Evolutionary conservation across 23 tunicate species (phyloP), one percentile per base, ranked within the genome.

Genomic region (Ciona savignyi): DNA sequence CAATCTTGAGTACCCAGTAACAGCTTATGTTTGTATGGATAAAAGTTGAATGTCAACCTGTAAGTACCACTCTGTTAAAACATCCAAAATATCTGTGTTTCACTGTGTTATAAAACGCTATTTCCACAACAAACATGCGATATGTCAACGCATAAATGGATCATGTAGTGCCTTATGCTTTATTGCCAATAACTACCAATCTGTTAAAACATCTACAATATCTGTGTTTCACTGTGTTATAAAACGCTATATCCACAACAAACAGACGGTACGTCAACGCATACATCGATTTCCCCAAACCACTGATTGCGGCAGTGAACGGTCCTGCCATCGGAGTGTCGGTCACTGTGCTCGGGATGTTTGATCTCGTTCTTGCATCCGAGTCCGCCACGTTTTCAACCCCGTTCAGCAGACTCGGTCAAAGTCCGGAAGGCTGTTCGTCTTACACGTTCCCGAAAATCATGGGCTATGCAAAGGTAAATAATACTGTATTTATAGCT

Each of bases 261-360:
- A 65, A 22, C 78, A 88, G 96, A 65, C 62, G 90, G 30, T 91
- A 74, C 77, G 83, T 89, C 9, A 27, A 77, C 35, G 87, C 96
- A 9, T 95, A 68, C 76, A 95, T 95, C 65, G 92, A 88, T 35
- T 95, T 95, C 81, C 96, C 91, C 26, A 95, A 95, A 34, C 95
- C 95, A 9, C 72, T 95, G 51, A 70, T 95, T 27, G 99, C 99
- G 27, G 91, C 86, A 2, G 81, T 84, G 3, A 95, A 95, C 68
- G 99, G 99, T 42, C 99, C 99, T 26, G 99, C 99, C 30, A 89
- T 95, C 63, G 99, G 99, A 32, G 81, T 95, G n/a, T 69, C 99
- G 23, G 96, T 83, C 23, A 88, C 99, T 0, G 78, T 76, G 49
- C 72, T 95, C 0, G 95, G 92, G 33, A 62, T 95, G 32, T 89